phyloP scores from a whole-genome alignment of 2,888 invertebrate species.

The Teleogryllus oceanicus region DNA sequence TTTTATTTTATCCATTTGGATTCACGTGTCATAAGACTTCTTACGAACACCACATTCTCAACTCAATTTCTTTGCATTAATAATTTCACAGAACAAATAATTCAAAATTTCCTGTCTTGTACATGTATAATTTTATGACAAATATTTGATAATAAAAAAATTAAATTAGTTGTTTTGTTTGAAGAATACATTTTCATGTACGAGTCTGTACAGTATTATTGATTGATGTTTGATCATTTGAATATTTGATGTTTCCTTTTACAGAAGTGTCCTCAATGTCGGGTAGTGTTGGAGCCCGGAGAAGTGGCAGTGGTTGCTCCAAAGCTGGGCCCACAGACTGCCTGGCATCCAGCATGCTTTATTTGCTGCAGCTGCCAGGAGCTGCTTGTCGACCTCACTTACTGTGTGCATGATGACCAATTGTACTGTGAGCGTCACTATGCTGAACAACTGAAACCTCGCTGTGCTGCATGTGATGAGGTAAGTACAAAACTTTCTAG shows the following conservation, averaged over 20 bases:
- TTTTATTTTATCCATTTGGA: too few relatives aligned
- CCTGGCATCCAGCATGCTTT: conserved; percentile 94
- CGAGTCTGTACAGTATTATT: too few relatives aligned
- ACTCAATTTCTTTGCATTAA: too few relatives aligned
- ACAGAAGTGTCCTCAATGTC: conserved; percentile 81
- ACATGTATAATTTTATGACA: too few relatives aligned
- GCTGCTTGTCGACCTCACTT: conserved; percentile 91
- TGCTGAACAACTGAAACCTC: conserved; percentile 90
- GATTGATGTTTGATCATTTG: too few relatives aligned
- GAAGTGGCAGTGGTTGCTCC: conserved; percentile 82
- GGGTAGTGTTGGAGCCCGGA: conserved; percentile 71
- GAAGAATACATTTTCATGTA: too few relatives aligned
- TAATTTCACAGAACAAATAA: too few relatives aligned
- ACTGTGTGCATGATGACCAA: conserved; percentile 85
- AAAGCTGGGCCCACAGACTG: conserved; percentile 65
- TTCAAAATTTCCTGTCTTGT: too few relatives aligned
- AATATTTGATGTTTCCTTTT: background rate
- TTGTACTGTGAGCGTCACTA: conserved; percentile 94
- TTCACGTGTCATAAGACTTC: too few relatives aligned
- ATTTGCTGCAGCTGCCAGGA: conserved; percentile 84
- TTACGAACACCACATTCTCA: too few relatives aligned
- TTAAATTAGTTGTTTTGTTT: too few relatives aligned
- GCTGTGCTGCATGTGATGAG: conserved; percentile 97
- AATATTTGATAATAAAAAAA: too few relatives aligned
- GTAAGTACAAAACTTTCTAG: conserved; percentile 56